phyloP scores from a whole-genome alignment of 2,113 vertebrate genomes.

The Crotalus helleri region DNA sequence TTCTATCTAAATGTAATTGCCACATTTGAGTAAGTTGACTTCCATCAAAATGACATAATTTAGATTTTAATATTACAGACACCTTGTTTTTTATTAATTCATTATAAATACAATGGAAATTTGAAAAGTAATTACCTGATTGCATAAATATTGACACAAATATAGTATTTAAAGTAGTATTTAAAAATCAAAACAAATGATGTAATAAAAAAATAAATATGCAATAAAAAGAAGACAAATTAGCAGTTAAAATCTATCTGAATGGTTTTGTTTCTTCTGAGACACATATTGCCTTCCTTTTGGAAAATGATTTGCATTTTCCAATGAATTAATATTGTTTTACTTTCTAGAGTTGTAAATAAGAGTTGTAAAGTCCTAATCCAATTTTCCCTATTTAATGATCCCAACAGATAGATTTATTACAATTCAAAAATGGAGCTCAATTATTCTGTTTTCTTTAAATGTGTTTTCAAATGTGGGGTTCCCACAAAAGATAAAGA shows the following conservation, averaged over 20 bases:
- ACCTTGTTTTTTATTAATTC: constrained; percentile 33
- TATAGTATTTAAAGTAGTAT: constrained; percentile 52
- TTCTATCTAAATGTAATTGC: constrained; percentile 3
- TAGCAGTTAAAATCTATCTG: constrained; percentile 58
- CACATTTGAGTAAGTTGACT: constrained; percentile 7
- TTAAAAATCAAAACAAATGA: constrained; percentile 51
- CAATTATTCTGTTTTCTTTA: constrained; percentile 39
- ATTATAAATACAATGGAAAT: constrained; percentile 1
- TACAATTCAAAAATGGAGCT: constrained; percentile 48
- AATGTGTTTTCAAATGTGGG: constrained; percentile 58
- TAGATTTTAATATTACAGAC: constrained; percentile 48
- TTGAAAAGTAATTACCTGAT: constrained; percentile 21
- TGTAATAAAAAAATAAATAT: constrained; percentile 45
- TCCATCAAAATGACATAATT: constrained; percentile 38
- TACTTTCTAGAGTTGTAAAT: constrained; percentile 67
- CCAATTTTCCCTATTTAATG: constrained; percentile 56
- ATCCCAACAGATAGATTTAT: constrained; percentile 58
- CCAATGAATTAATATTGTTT: constrained; percentile 64
- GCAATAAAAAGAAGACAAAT: constrained; percentile 51
- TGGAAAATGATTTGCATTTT: constrained; percentile 57
- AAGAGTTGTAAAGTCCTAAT: constrained; percentile 67
- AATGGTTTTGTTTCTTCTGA: constrained; percentile 63
- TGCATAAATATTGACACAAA: constrained; percentile 34
- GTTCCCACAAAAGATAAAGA: constrained; percentile 54
- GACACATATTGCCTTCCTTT: constrained; percentile 61